These are phyloP conservation scores for Leuciscus waleckii DNA, from an alignment of 2,797 vertebrate genomes.

Conservation along the genomic window DNA sequence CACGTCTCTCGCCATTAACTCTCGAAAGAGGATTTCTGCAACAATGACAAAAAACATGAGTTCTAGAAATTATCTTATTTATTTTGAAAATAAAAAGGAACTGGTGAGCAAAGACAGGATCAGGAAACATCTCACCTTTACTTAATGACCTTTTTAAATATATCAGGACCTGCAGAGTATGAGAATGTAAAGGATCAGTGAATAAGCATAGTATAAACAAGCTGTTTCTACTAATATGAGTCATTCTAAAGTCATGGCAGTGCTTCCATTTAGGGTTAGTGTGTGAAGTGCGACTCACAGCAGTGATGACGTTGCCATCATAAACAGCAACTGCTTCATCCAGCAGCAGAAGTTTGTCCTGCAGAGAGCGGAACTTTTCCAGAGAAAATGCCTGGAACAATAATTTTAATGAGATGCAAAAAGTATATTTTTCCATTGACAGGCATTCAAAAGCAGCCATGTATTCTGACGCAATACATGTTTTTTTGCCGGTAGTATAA, in stretches of 20 bases:
- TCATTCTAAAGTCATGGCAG: neutral
- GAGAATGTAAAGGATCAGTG: constrained; percentile 19
- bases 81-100: neutral
- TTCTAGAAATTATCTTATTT: neutral
- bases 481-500: neutral
- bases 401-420: neutral
- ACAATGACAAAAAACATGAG: neutral
- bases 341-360: constrained; percentile 90
- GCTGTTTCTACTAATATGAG: neutral
- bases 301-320: constrained; percentile 94
- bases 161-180: constrained; percentile 87
- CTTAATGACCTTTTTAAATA: constrained; percentile 90
- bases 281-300: constrained; percentile 70
- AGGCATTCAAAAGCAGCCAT: constrained; percentile 4
- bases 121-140: constrained; percentile 82
- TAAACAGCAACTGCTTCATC: constrained; percentile 86
- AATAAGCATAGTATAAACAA: neutral
- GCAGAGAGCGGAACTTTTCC: constrained; percentile 91
- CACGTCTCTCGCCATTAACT: constrained; percentile 87
- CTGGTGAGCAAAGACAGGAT: neutral
- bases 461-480: neutral
- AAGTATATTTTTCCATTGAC: neutral
- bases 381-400: constrained; percentile 80
- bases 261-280: neutral
- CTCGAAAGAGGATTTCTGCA: constrained; percentile 89